These are phyloP conservation scores for Caloenas nicobarica DNA, from an alignment of 2,113 vertebrate genomes.

Conservation along the genomic window DNA sequence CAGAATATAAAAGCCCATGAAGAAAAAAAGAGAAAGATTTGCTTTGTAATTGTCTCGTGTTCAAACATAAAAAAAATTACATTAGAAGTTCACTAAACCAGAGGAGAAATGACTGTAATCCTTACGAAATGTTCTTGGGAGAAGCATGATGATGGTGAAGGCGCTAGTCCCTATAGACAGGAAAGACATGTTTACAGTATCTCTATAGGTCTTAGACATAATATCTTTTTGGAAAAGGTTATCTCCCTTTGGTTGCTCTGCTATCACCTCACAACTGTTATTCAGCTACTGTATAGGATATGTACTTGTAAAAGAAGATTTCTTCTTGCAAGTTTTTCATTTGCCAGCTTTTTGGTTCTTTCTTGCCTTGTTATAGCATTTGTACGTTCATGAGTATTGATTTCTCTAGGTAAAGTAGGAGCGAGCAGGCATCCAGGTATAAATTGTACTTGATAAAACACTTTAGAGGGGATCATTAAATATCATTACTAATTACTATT, in stretches of 20 bases:
- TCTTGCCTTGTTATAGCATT: neutral
- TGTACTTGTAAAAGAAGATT: neutral
- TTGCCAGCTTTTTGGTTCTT: neutral
- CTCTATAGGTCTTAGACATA: neutral
- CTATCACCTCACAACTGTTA: neutral
- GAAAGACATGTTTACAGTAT: neutral
- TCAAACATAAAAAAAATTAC: neutral
- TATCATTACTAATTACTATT: neutral
- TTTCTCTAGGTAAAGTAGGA: neutral
- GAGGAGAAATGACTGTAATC: neutral
- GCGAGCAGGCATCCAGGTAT: rapidly evolving
- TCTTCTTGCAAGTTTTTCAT: neutral
- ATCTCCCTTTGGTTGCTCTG: neutral
- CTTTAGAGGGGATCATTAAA: neutral
- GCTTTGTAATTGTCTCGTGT: neutral
- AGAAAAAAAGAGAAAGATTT: neutral
- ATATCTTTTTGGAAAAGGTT: neutral
- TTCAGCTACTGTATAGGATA: neutral
- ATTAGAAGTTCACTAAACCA: neutral
- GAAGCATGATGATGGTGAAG: neutral
- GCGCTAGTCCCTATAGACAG: neutral
- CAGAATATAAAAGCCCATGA: neutral
- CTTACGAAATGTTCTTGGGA: neutral
- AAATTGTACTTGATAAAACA: neutral
- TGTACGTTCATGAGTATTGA: neutral